Percentiles rank a stretch among this genome's conserved stretches.
Conservation (phyloP, 2,888 invertebrate species). For the Archaeoteleia sp. region DNA sequence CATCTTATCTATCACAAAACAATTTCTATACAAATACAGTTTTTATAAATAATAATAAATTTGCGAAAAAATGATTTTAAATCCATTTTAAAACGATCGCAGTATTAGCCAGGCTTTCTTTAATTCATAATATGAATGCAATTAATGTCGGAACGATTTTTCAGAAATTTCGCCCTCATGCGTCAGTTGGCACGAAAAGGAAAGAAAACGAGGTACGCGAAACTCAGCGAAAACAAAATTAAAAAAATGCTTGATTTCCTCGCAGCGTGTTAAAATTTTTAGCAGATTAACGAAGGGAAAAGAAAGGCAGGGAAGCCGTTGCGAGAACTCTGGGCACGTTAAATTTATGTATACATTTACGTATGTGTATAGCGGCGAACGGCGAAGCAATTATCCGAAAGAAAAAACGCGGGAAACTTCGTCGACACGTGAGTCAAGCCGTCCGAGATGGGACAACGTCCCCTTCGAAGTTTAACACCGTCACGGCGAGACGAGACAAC, state of each 20-base stretch:
- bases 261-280: slow-evolving; percentile 44
- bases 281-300: slow-evolving; percentile 36
- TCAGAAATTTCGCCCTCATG: not conserved
- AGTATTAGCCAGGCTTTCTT: no score
- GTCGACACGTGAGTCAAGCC: slow-evolving; percentile 49
- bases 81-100: no score
- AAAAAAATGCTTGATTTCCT: slow-evolving; percentile 23
- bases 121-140: no score
- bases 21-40: no score
- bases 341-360: slow-evolving; percentile 51
- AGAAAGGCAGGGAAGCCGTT: slow-evolving; percentile 29
- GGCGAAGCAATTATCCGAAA: slow-evolving; percentile 49
- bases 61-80: not conserved
- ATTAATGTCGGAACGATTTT: not conserved
- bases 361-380: slow-evolving; percentile 42
- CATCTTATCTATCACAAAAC: no score
- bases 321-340: slow-evolving; percentile 32
- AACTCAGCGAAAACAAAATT: not conserved
- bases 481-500: slow-evolving; percentile 21
- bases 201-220: slow-evolving; percentile 6
- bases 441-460: slow-evolving; percentile 47
- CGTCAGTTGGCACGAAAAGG: not conserved
- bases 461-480: slow-evolving; percentile 47
- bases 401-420: slow-evolving; percentile 49
- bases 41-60: not conserved